These are phyloP conservation scores for Pseudomyrmex concolor DNA, from an alignment of 1,140 invertebrate species.

Conservation along the genomic window DNA sequence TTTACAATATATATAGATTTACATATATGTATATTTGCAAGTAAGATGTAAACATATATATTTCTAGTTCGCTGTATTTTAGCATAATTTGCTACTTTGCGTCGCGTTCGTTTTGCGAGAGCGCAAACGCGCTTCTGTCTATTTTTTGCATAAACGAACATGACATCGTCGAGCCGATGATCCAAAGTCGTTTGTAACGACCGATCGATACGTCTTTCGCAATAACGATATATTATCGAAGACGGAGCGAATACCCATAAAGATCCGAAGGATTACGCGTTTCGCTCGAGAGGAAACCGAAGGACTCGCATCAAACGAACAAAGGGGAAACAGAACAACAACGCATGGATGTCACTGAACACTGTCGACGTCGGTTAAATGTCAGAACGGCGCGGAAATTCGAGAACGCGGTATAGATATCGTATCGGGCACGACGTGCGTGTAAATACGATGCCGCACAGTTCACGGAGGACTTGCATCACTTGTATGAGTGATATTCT, in stretches of 20 bases:
- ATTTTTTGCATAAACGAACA: neutral
- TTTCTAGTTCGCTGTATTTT: neutral
- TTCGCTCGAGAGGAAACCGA: neutral
- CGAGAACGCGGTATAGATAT: constrained; percentile 34
- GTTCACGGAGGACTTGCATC: constrained; percentile 18
- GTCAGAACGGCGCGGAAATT: constrained; percentile 49
- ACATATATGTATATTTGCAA: no score
- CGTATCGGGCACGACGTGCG: constrained; percentile 5
- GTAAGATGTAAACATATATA: neutral
- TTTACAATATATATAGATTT: no score
- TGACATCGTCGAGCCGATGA: neutral
- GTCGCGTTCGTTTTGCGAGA: no score
- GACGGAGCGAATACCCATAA: neutral
- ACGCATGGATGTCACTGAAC: constrained; percentile 12
- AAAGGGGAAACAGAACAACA: neutral
- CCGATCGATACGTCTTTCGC: neutral
- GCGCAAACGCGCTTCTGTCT: neutral
- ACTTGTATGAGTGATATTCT: constrained; percentile 38
- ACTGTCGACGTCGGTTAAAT: constrained; percentile 43
- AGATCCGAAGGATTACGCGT: neutral
- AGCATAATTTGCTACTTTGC: neutral
- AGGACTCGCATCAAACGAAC: constrained; percentile 20
- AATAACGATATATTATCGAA: neutral
- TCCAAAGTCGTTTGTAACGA: neutral
- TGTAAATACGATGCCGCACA: constrained; percentile 21